These are phyloP conservation scores for Lochmaea crataegi DNA, from an alignment of 2,888 invertebrate genomes.

Conservation along the genomic window DNA sequence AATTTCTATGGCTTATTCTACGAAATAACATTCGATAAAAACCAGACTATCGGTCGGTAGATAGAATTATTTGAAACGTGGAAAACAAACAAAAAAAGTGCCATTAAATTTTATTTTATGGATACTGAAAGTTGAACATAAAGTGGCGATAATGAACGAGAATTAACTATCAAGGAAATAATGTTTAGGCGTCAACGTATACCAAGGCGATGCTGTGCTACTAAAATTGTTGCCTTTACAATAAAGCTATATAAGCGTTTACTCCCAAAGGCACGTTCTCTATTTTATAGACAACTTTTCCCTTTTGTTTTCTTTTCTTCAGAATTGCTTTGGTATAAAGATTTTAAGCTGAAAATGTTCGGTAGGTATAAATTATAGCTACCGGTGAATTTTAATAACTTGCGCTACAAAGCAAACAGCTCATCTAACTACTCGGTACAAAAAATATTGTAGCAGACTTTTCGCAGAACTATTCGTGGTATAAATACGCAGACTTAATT, in stretches of 20 bases:
- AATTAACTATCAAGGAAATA: background rate
- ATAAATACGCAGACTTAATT: slow-evolving; percentile 1
- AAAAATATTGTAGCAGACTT: background rate
- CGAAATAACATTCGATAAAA: no score
- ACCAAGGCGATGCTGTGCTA: background rate
- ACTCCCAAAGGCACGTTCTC: slow-evolving; percentile 15
- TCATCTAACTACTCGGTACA: background rate
- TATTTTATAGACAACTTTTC: slow-evolving; percentile 20
- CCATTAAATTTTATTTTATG: no score
- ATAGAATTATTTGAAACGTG: no score
- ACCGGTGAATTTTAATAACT: slow-evolving; percentile 4
- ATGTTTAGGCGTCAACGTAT: background rate
- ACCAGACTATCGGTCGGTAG: no score
- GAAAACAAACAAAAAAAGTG: no score
- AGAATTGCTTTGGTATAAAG: slow-evolving; percentile 5
- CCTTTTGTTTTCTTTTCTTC: slow-evolving; percentile 20
- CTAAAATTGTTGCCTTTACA: slow-evolving; percentile 22
- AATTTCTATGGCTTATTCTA: no score
- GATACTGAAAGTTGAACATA: no score
- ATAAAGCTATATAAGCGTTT: slow-evolving; percentile 19
- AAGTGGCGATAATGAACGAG: no score
- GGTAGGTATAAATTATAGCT: background rate
- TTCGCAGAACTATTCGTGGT: background rate
- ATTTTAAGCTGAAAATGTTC: background rate
- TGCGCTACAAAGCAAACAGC: background rate